Conservation (phyloP, 2,797 vertebrate species). For the Phaenicophaeus curvirostris region DNA sequence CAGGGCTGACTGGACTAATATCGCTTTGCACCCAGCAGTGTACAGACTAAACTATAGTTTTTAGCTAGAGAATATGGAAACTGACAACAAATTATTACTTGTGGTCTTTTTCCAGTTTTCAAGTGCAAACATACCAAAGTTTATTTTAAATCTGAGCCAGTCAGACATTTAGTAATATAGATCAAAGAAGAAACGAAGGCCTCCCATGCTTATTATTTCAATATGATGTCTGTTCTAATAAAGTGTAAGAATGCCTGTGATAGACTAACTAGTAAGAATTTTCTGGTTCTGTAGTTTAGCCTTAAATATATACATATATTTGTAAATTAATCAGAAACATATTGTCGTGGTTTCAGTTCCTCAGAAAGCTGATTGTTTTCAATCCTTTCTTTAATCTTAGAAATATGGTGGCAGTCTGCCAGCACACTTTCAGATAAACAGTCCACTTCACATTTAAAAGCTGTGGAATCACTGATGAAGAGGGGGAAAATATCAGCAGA, state of each 20-base stretch:
- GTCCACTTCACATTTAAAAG: constrained; percentile 73
- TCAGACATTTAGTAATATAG: constrained; percentile 77
- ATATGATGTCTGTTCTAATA: constrained; percentile 82
- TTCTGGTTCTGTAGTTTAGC: constrained; percentile 75
- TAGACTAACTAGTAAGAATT: constrained; percentile 74
- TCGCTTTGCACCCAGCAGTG: constrained; percentile 67
- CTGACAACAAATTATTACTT: constrained; percentile 79
- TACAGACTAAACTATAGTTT: constrained; percentile 81
- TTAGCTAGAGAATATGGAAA: constrained; percentile 73
- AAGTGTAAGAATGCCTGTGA: constrained; percentile 75
- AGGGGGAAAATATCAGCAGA: neutral
- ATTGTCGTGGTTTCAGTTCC: constrained; percentile 74
- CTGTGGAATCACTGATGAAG: constrained; percentile 59
- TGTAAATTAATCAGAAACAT: constrained; percentile 83
- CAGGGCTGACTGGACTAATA: constrained; percentile 73
- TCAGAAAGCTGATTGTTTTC: constrained; percentile 78
- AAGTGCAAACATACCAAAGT: constrained; percentile 78
- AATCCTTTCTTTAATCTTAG: constrained; percentile 79
- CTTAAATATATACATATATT: constrained; percentile 81
- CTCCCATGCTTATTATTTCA: constrained; percentile 84
- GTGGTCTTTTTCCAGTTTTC: constrained; percentile 77
- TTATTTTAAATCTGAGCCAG: constrained; percentile 79
- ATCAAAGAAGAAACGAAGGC: constrained; percentile 78
- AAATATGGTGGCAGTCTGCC: constrained; percentile 77
- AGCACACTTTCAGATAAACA: constrained; percentile 77